Evolutionary conservation across 2,888 invertebrate genomes (phyloP).

Genomic region (Cephus pygmeus): DNA sequence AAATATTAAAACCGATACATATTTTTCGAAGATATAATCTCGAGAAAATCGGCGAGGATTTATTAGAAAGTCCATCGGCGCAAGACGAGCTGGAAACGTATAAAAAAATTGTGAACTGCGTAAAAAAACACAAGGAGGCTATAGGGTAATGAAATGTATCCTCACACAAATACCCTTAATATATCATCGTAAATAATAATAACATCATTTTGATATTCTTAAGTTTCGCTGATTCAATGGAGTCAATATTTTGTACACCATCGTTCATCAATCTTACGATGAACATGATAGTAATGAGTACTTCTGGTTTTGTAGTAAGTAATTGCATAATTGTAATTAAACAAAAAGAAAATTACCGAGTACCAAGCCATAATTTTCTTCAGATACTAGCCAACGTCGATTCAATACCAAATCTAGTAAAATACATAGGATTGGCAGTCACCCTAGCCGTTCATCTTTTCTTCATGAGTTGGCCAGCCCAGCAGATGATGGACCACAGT

Average conservation of each 20-base stretch:
- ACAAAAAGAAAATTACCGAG: too few species aligned
- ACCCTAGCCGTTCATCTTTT: slow-evolving; percentile 28
- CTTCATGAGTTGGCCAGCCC: slow-evolving; percentile 30
- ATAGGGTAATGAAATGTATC: slow-evolving; percentile 4
- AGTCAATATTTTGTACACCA: slow-evolving; percentile 1
- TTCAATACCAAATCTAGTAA: too few species aligned
- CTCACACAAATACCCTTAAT: too few species aligned
- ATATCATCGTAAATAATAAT: too few species aligned
- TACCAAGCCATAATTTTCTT: too few species aligned
- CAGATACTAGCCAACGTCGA: too few species aligned
- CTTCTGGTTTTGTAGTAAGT: slow-evolving; percentile 7
- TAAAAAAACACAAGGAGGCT: slow-evolving; percentile 14
- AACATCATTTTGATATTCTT: too few species aligned
- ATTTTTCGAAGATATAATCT: slow-evolving; percentile 4
- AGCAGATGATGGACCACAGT: slow-evolving; percentile 30
- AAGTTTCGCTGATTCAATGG: slow-evolving; percentile 11
- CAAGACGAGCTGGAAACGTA: not conserved
- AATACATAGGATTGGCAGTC: slow-evolving; percentile 18
- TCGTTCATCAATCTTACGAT: not conserved
- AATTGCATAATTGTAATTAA: too few species aligned
- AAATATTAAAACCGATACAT: slow-evolving; percentile 4
- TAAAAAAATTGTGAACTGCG: slow-evolving; percentile 3
- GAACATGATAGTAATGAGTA: slow-evolving; percentile 7
- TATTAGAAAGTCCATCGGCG: slow-evolving; percentile 3
- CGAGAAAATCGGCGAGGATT: not conserved